These are phyloP conservation scores for Vanessa atalanta DNA, from an alignment of 1,140 invertebrate genomes.

Conservation along the genomic window DNA sequence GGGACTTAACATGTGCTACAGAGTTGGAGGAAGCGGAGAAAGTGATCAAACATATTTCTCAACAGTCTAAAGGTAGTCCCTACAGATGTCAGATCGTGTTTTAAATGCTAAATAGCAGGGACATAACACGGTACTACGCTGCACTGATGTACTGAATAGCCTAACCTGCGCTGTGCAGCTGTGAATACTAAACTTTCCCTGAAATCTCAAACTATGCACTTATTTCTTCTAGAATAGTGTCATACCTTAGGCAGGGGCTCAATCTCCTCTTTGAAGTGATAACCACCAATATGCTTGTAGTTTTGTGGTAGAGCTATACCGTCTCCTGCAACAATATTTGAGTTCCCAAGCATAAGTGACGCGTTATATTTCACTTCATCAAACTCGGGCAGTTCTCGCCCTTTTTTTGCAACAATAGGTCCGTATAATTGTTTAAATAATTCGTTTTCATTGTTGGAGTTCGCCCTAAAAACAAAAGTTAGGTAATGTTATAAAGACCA, in stretches of 20 bases:
- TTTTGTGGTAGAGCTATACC: slow-evolving; percentile 46
- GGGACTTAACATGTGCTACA: too few relatives aligned
- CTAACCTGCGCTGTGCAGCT: too few relatives aligned
- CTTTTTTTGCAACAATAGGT: slow-evolving; percentile 38
- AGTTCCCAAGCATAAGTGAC: slow-evolving; percentile 50
- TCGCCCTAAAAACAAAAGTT: slow-evolving; percentile 8
- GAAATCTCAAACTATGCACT: too few relatives aligned
- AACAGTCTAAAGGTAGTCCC: too few relatives aligned
- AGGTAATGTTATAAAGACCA: too few relatives aligned
- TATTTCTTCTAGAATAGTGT: background rate
- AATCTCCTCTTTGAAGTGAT: slow-evolving; percentile 48
- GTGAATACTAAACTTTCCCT: too few relatives aligned
- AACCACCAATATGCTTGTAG: slow-evolving; percentile 52
- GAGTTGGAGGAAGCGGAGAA: too few relatives aligned
- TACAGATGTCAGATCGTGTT: too few relatives aligned
- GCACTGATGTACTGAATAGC: too few relatives aligned
- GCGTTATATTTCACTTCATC: slow-evolving; percentile 48
- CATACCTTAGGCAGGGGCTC: slow-evolving; percentile 38
- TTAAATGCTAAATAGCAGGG: too few relatives aligned
- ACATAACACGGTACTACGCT: too few relatives aligned
- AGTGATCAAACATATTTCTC: too few relatives aligned
- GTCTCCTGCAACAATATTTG: slow-evolving; percentile 39
- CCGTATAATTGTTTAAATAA: slow-evolving; percentile 20
- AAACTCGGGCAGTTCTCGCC: slow-evolving; percentile 35
- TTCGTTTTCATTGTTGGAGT: slow-evolving; percentile 7